A percentile compares a stretch with the other conserved stretches of the same genome.
These are phyloP conservation scores for Parnassius smintheus DNA, from an alignment of 2,888 invertebrate genomes.

Conservation along the genomic window DNA sequence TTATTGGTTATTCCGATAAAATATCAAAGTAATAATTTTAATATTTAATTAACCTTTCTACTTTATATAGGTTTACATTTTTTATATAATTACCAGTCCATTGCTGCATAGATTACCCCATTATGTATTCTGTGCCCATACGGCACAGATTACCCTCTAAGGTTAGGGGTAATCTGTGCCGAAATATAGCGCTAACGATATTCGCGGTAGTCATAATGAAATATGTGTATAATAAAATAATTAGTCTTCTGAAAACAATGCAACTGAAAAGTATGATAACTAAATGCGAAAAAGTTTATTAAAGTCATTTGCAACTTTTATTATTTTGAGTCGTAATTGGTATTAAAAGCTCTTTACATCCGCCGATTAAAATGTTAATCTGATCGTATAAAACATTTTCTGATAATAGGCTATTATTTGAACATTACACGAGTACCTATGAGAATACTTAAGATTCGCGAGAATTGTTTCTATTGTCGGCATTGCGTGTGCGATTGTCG, in stretches of 20 bases:
- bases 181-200: too few species aligned
- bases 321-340: background rate
- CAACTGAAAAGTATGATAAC: too few species aligned
- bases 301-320: background rate
- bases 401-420: conserved; percentile 22
- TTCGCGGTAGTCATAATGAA: too few species aligned
- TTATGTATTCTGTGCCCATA: too few species aligned
- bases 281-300: background rate
- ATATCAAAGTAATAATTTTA: conserved; percentile 5
- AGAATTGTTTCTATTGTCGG: conserved; percentile 33
- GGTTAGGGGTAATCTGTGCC: too few species aligned
- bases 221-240: too few species aligned
- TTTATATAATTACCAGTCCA: background rate
- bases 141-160: too few species aligned
- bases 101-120: too few species aligned
- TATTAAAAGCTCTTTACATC: conserved; percentile 14
- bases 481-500: conserved; percentile 37
- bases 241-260: too few species aligned
- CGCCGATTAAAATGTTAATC: conserved; percentile 16
- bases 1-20: conserved; percentile 9
- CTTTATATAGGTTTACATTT: background rate
- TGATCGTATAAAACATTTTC: conserved; percentile 22
- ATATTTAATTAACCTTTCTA: background rate
- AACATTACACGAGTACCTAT: conserved; percentile 9
- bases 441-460: conserved; percentile 23